Base-by-base conservation (phyloP, 1,140 invertebrate species). In the Adelges cooleyi region DNA sequence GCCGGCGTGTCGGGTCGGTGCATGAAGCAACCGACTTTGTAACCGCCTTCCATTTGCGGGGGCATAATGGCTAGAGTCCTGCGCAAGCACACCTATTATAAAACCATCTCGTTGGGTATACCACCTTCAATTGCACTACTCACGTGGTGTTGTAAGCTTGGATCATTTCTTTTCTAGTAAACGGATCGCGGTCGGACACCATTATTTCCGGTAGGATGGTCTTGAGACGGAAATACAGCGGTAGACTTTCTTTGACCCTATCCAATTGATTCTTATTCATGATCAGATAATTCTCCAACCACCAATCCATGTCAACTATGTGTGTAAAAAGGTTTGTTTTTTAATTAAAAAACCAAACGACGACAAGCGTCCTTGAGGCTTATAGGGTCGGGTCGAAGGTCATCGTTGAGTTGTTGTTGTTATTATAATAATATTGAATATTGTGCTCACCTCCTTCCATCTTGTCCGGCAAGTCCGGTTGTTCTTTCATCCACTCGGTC, bases 231-330 rank as follows among this genome's bases (percentile, higher is more conserved):
- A 67, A 69, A 15, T 65, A 66, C 25, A 62, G 3, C 22, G 65
- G 65, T 25, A 69, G 9, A 40, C 40, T 65, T 8, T 65, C 27
- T 27, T 59, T 62, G 1, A 67, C 59, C 50, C 40, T 65, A 1
- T 66, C 29, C 15, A 66, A 11, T 6, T 67, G 13, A 25, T 66
- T 66, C 10, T 68, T 68, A 18, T 68, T 67, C 27, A 67, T 42
- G 10, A 67, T 65, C 33, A 67, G 20, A 44, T 67, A 67, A 15
- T 67, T 67, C 17, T 67, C 66, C 17, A 65, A 2, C 66, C 66
- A 67, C 40, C 56, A 56, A 13, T 51, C 66, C 20, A 49, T 25
- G 1, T 67, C 56, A 33, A 67, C 66, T 67, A 36, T 10, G 51
- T 38, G 11, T 15, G 40, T 18, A 62, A 27, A 27, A 22, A 48